A percentile compares a stretch with the other conserved stretches of the same genome.
phyloP scores from a whole-genome alignment of 2,888 invertebrate species.

The Pachycephus smyrnensis region DNA sequence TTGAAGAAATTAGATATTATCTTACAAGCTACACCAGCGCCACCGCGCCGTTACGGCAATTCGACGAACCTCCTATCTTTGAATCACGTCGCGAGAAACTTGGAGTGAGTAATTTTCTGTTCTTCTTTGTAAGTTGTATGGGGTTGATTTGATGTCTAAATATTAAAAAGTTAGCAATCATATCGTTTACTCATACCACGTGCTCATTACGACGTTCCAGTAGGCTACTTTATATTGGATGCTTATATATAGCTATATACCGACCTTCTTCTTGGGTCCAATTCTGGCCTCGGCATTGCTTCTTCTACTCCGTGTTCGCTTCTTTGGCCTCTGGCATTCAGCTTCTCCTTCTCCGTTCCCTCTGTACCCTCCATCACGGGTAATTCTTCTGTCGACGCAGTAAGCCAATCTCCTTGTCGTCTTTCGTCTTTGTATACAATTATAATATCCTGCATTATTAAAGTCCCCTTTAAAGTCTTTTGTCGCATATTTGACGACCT shows the following conservation, averaged over 20 bases:
- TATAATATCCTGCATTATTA: constrained; percentile 44
- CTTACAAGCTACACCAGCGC: neutral
- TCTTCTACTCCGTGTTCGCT: constrained; percentile 1
- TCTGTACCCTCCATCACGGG: neutral
- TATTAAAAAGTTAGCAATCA: neutral
- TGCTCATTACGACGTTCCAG: neutral
- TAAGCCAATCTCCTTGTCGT: neutral
- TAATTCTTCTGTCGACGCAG: neutral
- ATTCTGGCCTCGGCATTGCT: neutral
- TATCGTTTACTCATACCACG: neutral
- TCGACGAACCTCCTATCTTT: neutral
- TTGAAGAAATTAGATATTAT: neutral
- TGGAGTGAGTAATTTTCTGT: neutral
- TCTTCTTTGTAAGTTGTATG: neutral
- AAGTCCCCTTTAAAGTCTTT: constrained; percentile 41
- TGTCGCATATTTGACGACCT: constrained; percentile 52
- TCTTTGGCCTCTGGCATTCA: neutral
- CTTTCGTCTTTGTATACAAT: constrained; percentile 29
- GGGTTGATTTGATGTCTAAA: constrained; percentile 13
- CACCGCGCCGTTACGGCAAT: neutral
- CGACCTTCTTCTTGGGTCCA: neutral
- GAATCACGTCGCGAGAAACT: neutral
- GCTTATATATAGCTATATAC: neutral
- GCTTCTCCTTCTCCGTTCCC: constrained; percentile 8
- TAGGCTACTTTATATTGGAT: constrained; percentile 2